A percentile compares a stretch with the other conserved stretches of the same genome.
These are phyloP conservation scores for Athetis lepigone DNA, from an alignment of 2,888 invertebrate species.

Conservation along the genomic window DNA sequence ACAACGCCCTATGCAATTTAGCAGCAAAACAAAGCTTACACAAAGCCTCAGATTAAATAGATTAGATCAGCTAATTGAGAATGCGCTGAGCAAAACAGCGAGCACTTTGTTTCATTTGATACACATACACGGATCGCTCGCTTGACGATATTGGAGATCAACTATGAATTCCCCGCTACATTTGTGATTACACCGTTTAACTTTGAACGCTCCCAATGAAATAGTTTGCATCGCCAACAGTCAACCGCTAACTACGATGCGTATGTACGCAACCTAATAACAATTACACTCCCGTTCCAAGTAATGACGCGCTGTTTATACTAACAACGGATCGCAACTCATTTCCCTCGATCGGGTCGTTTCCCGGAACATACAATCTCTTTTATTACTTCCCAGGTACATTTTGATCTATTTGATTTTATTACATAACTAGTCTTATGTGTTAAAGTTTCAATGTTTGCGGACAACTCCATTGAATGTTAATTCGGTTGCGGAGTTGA, in stretches of 20 bases:
- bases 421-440: constrained; percentile 36
- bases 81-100: constrained; percentile 18
- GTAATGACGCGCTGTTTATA: constrained; percentile 28
- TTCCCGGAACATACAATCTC: constrained; percentile 37
- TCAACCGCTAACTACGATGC: constrained; percentile 33
- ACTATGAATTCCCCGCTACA: constrained; percentile 33
- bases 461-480: constrained; percentile 59
- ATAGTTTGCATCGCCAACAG: constrained; percentile 32
- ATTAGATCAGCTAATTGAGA: constrained; percentile 49
- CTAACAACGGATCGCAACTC: constrained; percentile 11
- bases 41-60: constrained; percentile 40
- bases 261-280: constrained; percentile 34
- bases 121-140: constrained; percentile 20
- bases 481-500: constrained; percentile 52
- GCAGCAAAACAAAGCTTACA: constrained; percentile 33
- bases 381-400: constrained; percentile 45
- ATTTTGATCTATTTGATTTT: constrained; percentile 57
- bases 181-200: constrained; percentile 41
- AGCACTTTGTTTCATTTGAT: constrained; percentile 42
- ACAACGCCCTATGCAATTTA: constrained; percentile 13
- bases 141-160: constrained; percentile 32
- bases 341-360: constrained; percentile 36
- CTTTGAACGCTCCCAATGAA: constrained; percentile 42
- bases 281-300: constrained; percentile 36
- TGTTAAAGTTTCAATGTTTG: constrained; percentile 58